Conservation (phyloP, 2,797 vertebrate species). For the Phoeniculus purpureus region DNA sequence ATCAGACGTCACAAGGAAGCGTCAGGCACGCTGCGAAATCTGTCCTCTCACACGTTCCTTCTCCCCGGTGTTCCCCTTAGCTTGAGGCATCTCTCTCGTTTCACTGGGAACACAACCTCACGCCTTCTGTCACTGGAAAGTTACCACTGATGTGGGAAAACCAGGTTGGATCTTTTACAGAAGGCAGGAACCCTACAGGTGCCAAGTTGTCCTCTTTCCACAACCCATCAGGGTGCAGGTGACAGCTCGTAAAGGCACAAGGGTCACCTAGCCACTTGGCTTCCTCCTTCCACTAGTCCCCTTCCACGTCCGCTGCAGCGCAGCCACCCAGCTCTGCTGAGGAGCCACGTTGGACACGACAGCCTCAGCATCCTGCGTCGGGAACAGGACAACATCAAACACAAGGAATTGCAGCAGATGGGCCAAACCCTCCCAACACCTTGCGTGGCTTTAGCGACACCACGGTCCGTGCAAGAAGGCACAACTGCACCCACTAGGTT, state of each 20-base stretch:
- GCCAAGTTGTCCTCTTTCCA: not conserved
- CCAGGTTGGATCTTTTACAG: not conserved
- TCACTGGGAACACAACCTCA: not conserved
- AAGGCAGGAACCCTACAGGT: not conserved
- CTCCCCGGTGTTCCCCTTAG: not conserved
- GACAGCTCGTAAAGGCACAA: not conserved
- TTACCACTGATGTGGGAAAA: not conserved
- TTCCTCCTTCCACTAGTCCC: not conserved
- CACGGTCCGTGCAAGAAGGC: not conserved
- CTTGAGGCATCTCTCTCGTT: not conserved
- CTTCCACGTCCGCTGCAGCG: not conserved
- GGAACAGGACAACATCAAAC: not conserved
- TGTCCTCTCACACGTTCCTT: not conserved
- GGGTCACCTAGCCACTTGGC: not conserved
- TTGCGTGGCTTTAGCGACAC: not conserved
- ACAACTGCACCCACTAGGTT: not conserved
- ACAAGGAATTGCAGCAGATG: not conserved
- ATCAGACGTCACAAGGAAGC: not conserved
- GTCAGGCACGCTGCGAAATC: not conserved
- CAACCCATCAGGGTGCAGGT: not conserved
- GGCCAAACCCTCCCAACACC: not conserved
- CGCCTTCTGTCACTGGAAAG: not conserved
- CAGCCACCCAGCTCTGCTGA: not conserved
- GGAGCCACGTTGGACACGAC: not conserved
- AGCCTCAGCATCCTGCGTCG: not conserved